A percentile compares a stretch with the other conserved stretches of the same genome.
phyloP scores from a whole-genome alignment of 2,888 invertebrate genomes.

The Sepioteuthis lessoniana region DNA sequence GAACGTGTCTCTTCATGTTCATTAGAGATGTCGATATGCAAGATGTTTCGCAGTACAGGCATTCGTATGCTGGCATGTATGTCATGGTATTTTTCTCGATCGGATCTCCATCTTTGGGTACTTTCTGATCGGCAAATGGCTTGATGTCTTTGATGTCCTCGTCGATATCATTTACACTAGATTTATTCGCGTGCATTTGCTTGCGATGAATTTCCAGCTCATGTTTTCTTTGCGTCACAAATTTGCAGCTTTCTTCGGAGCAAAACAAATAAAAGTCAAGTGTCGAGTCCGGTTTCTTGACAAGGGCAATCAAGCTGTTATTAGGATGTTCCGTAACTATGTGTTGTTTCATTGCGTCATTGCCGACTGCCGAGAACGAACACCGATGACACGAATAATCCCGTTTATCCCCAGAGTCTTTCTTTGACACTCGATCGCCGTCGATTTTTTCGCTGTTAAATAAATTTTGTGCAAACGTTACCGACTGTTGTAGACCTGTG shows the following conservation, averaged over 20 bases:
- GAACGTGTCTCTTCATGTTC: slow-evolving; percentile 61
- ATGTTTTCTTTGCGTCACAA: not conserved
- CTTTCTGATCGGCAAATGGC: not conserved
- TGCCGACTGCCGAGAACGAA: not conserved
- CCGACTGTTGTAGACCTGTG: slow-evolving; percentile 19
- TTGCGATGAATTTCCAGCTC: slow-evolving; percentile 37
- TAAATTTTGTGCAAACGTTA: not conserved
- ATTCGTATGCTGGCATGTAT: slow-evolving; percentile 46
- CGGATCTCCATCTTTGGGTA: not conserved
- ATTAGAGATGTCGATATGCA: slow-evolving; percentile 48
- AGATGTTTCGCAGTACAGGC: slow-evolving; percentile 6
- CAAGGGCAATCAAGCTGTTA: not conserved
- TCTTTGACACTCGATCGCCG: not conserved
- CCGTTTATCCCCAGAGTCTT: not conserved
- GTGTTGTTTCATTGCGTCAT: not conserved
- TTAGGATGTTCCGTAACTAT: slow-evolving; percentile 8
- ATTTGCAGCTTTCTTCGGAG: not conserved
- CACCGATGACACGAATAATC: not conserved
- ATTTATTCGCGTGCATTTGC: not conserved
- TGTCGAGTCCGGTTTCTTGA: not conserved
- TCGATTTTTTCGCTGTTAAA: not conserved
- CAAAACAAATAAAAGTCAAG: slow-evolving; percentile 39
- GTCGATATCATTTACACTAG: not conserved
- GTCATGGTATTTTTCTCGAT: slow-evolving; percentile 37
- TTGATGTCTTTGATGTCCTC: not conserved